These are phyloP conservation scores for Marasmarcha lunaedactyla DNA, from an alignment of 2,888 invertebrate species.

Conservation along the genomic window DNA sequence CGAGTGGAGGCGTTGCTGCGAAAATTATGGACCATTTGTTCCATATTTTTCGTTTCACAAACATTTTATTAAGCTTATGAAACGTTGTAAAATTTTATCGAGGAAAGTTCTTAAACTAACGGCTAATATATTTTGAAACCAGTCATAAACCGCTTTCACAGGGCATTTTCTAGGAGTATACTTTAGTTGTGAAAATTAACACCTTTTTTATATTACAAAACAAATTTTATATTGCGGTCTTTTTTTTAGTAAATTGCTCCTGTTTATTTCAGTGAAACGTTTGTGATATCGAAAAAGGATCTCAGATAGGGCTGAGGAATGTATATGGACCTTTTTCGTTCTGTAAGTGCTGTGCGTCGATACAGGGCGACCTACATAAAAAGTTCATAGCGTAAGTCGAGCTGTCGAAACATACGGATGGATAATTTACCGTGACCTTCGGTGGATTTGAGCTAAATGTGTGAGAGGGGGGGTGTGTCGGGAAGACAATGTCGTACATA, in stretches of 20 bases:
- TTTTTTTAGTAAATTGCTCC: too few species aligned
- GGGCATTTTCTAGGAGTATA: too few species aligned
- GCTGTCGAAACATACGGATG: slow-evolving; percentile 34
- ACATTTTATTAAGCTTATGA: slow-evolving; percentile 10
- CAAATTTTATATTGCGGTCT: too few species aligned
- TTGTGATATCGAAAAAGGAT: too few species aligned
- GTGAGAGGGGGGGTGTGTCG: slow-evolving; percentile 49
- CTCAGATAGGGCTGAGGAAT: too few species aligned
- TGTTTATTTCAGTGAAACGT: too few species aligned
- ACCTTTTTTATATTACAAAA: too few species aligned
- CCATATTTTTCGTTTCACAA: slow-evolving; percentile 21
- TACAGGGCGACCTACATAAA: slow-evolving; percentile 37
- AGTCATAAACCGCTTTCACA: too few species aligned
- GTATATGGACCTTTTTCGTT: slow-evolving; percentile 11
- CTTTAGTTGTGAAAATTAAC: too few species aligned
- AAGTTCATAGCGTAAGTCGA: slow-evolving; percentile 12
- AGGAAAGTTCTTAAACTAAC: not conserved
- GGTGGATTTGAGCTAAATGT: slow-evolving; percentile 43
- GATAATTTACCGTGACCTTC: slow-evolving; percentile 56
- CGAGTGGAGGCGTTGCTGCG: slow-evolving; percentile 33
- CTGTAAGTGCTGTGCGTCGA: slow-evolving; percentile 17
- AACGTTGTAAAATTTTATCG: slow-evolving; percentile 1
- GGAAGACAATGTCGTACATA: slow-evolving; percentile 68
- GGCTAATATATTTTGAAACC: too few species aligned
- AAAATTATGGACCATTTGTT: slow-evolving; percentile 31